phyloP scores from a whole-genome alignment of 2,113 vertebrate species.

The Peromyscus leucopus region DNA sequence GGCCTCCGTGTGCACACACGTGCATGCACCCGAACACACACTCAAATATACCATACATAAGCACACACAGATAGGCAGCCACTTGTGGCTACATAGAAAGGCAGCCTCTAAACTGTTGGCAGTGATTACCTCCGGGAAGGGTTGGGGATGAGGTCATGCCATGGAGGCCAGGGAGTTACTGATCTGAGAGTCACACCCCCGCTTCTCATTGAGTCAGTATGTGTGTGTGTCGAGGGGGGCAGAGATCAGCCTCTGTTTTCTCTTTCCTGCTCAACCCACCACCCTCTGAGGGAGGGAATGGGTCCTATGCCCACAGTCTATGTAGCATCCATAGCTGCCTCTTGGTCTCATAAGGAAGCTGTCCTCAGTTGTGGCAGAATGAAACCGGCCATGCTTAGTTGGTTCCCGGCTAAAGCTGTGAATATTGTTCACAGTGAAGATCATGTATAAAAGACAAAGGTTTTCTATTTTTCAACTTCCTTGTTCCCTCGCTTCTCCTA shows the following conservation, averaged over 20 bases:
- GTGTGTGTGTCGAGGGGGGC: too few relatives aligned
- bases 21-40: not conserved
- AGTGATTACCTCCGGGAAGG: not conserved
- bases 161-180: too few relatives aligned
- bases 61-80: not conserved
- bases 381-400: not conserved
- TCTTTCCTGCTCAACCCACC: not conserved
- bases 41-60: not conserved
- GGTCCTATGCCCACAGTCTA: not conserved
- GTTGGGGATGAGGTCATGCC: not conserved
- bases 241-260: not conserved
- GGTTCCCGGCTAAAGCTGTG: slow-evolving; percentile 7
- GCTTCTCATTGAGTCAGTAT: not conserved
- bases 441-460: not conserved
- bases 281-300: not conserved
- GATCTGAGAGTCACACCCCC: too few relatives aligned
- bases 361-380: not conserved
- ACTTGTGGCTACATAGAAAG: not conserved
- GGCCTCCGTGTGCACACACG: not conserved
- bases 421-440: not conserved
- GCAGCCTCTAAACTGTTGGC: not conserved
- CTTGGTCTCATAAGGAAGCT: not conserved
- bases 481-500: not conserved
- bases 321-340: not conserved
- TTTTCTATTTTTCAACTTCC: not conserved